These are phyloP conservation scores for Zonitis immaculata DNA, from an alignment of 2,888 invertebrate species.

Conservation along the genomic window DNA sequence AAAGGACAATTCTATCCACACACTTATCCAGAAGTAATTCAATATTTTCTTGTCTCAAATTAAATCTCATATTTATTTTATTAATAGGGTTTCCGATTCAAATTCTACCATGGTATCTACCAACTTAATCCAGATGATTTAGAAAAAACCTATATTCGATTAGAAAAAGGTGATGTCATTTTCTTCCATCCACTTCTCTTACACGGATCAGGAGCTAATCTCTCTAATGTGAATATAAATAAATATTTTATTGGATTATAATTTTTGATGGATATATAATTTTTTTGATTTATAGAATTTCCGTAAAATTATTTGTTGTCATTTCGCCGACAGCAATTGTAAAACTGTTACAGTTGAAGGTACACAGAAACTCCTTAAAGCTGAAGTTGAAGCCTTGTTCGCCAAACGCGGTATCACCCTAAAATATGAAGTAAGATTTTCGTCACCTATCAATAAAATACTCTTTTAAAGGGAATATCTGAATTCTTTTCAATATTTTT, in stretches of 20 bases:
- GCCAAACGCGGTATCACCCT: constrained; percentile 32
- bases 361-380: too few species aligned
- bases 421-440: constrained; percentile 31
- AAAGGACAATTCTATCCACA: constrained; percentile 59
- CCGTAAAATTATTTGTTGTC: constrained; percentile 77
- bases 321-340: constrained; percentile 70
- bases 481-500: too few species aligned
- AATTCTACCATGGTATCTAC: constrained; percentile 64
- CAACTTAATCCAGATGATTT: constrained; percentile 41
- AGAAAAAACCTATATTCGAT: constrained; percentile 61
- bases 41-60: too few species aligned
- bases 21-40: constrained; percentile 61
- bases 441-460: constrained; percentile 37
- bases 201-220: constrained; percentile 81
- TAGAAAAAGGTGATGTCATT: constrained; percentile 83
- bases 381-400: constrained; percentile 42
- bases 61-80: not conserved
- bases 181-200: constrained; percentile 82
- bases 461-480: not conserved
- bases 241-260: not conserved
- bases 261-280: too few species aligned
- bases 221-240: not conserved
- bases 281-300: constrained; percentile 56
- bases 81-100: constrained; percentile 52
- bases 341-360: constrained; percentile 64